Conservation (phyloP, 2,113 vertebrate genomes). For the Corvus hawaiiensis region DNA sequence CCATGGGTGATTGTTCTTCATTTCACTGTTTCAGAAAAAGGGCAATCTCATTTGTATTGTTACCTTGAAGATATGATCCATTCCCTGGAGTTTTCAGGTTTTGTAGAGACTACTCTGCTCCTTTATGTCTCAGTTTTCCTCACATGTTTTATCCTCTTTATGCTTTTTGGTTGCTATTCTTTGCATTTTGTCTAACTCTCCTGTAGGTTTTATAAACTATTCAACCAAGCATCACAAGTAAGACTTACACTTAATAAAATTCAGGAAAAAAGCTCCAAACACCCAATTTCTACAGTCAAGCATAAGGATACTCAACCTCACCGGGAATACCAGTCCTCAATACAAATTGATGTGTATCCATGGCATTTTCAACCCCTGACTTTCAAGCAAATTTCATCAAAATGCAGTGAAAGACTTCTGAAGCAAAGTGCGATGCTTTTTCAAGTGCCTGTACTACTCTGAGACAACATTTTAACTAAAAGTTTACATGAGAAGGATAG, state of each 20-base stretch:
- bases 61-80: background rate
- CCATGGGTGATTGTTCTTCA: background rate
- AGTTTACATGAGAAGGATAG: background rate
- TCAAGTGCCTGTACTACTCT: background rate
- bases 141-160: background rate
- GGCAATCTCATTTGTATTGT: background rate
- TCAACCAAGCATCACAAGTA: background rate
- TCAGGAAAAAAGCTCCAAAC: background rate
- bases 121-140: background rate
- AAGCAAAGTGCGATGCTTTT: background rate
- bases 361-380: background rate
- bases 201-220: background rate
- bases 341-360: background rate
- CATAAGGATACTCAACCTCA: background rate
- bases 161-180: background rate
- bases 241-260: background rate
- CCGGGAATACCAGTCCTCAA: background rate
- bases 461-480: background rate
- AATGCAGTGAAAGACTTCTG: background rate
- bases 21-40: background rate
- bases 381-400: background rate
- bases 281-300: background rate
- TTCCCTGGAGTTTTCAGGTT: background rate
- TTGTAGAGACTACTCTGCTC: background rate
- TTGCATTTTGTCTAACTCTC: background rate